These are phyloP conservation scores for Manis javanica DNA, from an alignment of 2,797 vertebrate species.

Conservation along the genomic window DNA sequence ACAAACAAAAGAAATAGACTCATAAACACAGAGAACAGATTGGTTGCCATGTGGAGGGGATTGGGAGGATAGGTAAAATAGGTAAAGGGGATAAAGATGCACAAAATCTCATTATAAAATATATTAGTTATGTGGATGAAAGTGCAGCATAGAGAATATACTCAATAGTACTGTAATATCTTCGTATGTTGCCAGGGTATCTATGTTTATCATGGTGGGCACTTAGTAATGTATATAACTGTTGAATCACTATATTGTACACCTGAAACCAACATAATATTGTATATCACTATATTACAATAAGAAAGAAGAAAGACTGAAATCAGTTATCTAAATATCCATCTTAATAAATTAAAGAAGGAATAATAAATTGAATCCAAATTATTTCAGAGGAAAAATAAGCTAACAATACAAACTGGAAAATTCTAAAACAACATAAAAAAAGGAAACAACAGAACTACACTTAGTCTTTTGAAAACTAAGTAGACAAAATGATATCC, in stretches of 20 bases:
- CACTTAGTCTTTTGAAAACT: background rate
- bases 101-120: too few relatives aligned
- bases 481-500: background rate
- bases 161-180: too few relatives aligned
- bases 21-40: background rate
- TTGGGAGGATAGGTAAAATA: background rate
- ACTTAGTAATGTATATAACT: too few relatives aligned
- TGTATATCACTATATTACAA: too few relatives aligned
- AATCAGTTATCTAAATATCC: background rate
- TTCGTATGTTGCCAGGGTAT: too few relatives aligned
- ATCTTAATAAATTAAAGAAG: background rate
- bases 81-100: background rate
- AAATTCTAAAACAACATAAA: background rate
- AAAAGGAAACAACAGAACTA: background rate
- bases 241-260: too few relatives aligned
- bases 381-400: background rate
- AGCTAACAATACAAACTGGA: background rate
- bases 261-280: too few relatives aligned
- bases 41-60: background rate
- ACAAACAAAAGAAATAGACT: background rate
- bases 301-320: background rate
- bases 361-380: background rate
- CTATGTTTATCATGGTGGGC: too few relatives aligned
- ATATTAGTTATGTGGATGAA: too few relatives aligned
- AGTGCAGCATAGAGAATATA: too few relatives aligned